Conservation (phyloP, 2,888 invertebrate species). For the Pristionchus fissidentatus region DNA sequence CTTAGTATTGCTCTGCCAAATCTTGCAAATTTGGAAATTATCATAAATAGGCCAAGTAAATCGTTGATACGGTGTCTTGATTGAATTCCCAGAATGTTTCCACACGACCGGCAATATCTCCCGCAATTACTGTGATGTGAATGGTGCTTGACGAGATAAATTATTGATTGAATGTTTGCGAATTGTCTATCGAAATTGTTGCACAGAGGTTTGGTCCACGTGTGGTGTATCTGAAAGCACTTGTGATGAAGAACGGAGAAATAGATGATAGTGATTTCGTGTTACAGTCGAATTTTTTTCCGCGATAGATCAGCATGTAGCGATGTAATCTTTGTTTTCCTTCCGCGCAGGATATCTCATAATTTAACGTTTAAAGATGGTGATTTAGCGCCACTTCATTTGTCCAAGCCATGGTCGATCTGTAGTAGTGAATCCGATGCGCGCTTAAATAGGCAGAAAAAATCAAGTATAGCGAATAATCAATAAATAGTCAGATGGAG, state of each 20-base stretch:
- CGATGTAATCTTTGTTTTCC: no score
- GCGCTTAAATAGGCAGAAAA: no score
- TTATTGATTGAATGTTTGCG: neutral
- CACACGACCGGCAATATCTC: neutral
- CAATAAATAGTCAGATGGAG: neutral
- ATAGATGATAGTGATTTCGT: no score
- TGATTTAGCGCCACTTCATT: no score
- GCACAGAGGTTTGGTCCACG: neutral
- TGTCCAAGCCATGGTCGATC: no score
- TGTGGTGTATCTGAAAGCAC: neutral
- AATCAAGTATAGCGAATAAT: neutral
- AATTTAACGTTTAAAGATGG: no score
- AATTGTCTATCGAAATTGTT: neutral
- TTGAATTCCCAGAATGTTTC: neutral
- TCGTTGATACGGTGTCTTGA: neutral
- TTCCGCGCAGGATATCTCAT: no score
- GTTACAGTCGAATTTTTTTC: no score
- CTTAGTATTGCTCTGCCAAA: neutral
- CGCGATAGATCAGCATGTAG: no score
- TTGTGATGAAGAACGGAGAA: no score
- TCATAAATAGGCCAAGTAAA: no score
- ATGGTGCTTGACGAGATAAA: conserved; percentile 11
- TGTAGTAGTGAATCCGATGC: no score
- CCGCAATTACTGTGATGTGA: neutral
- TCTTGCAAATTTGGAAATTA: neutral